These are phyloP conservation scores for Oasisia sp. DNA, from an alignment of 2,888 invertebrate genomes.

Conservation along the genomic window DNA sequence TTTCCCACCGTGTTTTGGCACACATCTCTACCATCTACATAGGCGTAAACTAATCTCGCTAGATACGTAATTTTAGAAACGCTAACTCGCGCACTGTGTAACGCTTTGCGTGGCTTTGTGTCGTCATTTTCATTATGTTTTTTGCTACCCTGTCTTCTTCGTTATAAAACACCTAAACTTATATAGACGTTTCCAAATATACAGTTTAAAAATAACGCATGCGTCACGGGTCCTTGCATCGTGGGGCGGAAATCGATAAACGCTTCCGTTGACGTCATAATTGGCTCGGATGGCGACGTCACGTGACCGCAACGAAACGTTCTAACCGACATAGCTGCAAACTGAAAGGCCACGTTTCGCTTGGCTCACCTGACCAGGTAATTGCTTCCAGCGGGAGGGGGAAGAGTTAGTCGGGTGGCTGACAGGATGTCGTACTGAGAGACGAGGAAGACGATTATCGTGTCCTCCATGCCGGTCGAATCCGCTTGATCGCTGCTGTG, in stretches of 20 bases:
- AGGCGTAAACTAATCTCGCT: too few species aligned
- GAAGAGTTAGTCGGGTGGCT: neutral
- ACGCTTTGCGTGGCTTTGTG: too few species aligned
- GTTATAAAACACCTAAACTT: neutral
- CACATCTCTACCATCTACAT: too few species aligned
- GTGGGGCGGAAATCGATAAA: neutral
- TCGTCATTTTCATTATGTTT: too few species aligned
- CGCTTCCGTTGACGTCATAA: constrained; percentile 17
- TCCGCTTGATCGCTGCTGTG: neutral
- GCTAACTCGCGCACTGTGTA: too few species aligned
- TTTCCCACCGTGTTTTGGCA: too few species aligned
- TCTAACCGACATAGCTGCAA: neutral
- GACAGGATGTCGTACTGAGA: constrained; percentile 1
- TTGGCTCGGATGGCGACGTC: neutral
- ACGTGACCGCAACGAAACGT: constrained; percentile 7
- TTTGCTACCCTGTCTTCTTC: neutral
- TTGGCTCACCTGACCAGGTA: neutral
- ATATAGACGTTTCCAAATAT: neutral
- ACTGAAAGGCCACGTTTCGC: constrained; percentile 7
- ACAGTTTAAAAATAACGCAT: neutral
- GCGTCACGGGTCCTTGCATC: neutral
- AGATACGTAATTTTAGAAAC: too few species aligned
- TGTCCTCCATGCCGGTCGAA: neutral
- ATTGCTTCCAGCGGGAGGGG: neutral
- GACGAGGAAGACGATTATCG: constrained; percentile 6